Percentiles rank a stretch among this genome's conserved stretches.
Conservation (phyloP, 2,888 invertebrate genomes). For the Anticlea derivata region DNA sequence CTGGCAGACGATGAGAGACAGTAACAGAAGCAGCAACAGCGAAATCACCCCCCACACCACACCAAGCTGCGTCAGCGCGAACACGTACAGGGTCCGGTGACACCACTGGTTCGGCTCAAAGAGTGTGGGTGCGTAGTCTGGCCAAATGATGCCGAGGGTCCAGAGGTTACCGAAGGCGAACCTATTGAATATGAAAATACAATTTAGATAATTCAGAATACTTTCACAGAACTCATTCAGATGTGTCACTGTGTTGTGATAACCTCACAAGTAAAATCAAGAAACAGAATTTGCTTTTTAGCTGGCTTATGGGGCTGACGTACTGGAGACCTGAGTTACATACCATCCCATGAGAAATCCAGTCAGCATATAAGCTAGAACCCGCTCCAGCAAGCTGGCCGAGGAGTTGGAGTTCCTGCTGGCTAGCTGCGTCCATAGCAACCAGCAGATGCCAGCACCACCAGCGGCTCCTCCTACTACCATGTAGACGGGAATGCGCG, state of each 20-base stretch:
- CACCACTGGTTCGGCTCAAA: slow-evolving; percentile 93
- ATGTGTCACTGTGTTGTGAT: too few relatives aligned
- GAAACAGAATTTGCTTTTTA: too few relatives aligned
- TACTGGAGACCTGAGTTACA: too few relatives aligned
- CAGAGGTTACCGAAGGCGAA: slow-evolving; percentile 91
- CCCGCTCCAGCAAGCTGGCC: slow-evolving; percentile 79
- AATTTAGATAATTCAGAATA: too few relatives aligned
- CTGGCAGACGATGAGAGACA: slow-evolving; percentile 87
- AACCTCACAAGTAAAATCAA: too few relatives aligned
- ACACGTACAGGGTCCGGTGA: slow-evolving; percentile 89
- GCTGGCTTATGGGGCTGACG: too few relatives aligned
- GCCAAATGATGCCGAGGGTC: slow-evolving; percentile 90
- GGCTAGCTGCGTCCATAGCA: slow-evolving; percentile 86
- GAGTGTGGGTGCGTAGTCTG: slow-evolving; percentile 87
- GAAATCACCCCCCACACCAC: slow-evolving; percentile 87
- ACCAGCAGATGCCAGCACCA: slow-evolving; percentile 87
- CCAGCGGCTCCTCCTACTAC: slow-evolving; percentile 92
- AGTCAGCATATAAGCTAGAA: slow-evolving; percentile 87
- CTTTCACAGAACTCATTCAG: too few relatives aligned
- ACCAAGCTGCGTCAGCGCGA: slow-evolving; percentile 88
- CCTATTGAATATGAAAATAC: slow-evolving; percentile 49
- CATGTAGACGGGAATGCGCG: slow-evolving; percentile 91
- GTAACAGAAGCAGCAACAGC: slow-evolving; percentile 80
- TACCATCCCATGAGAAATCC: slow-evolving; percentile 88
- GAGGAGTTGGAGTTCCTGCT: slow-evolving; percentile 84